Percentiles rank a stretch among this genome's conserved stretches.
These are phyloP conservation scores for Myopa testacea DNA, from an alignment of 2,888 invertebrate genomes.

Conservation along the genomic window DNA sequence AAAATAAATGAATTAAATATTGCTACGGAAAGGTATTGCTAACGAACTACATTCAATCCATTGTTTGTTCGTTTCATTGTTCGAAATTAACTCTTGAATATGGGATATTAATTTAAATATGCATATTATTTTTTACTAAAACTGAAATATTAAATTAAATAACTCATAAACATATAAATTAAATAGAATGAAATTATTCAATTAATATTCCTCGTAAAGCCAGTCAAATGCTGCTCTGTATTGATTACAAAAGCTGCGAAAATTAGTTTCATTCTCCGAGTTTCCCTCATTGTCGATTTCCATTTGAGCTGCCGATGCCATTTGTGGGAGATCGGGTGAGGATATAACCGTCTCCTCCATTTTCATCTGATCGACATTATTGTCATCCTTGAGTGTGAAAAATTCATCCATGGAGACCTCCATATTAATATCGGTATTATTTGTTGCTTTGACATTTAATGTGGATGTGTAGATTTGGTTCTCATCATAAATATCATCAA, in stretches of 20 bases:
- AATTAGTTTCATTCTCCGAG: slow-evolving; percentile 52
- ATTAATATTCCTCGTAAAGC: slow-evolving; percentile 53
- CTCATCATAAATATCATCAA: slow-evolving; percentile 39
- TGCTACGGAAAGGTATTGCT: too few species aligned
- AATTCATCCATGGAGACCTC: slow-evolving; percentile 55
- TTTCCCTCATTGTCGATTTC: slow-evolving; percentile 48
- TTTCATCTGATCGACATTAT: slow-evolving; percentile 9
- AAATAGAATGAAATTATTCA: background rate
- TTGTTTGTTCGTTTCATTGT: too few species aligned
- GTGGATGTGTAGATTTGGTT: too few species aligned
- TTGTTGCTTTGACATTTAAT: too few species aligned
- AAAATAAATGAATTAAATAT: too few species aligned
- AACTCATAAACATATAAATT: too few species aligned
- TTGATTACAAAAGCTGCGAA: slow-evolving; percentile 55
- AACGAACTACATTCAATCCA: too few species aligned
- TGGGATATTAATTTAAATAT: too few species aligned
- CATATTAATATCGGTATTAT: too few species aligned
- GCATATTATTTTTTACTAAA: too few species aligned
- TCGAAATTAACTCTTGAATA: too few species aligned
- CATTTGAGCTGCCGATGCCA: slow-evolving; percentile 48
- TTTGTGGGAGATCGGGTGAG: slow-evolving; percentile 30
- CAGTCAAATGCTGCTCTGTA: slow-evolving; percentile 53
- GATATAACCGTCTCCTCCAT: background rate
- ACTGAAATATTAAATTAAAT: too few species aligned
- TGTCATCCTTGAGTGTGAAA: slow-evolving; percentile 51